Evolutionary conservation across 2,888 invertebrate genomes (phyloP).

Genomic region (Labia minor): DNA sequence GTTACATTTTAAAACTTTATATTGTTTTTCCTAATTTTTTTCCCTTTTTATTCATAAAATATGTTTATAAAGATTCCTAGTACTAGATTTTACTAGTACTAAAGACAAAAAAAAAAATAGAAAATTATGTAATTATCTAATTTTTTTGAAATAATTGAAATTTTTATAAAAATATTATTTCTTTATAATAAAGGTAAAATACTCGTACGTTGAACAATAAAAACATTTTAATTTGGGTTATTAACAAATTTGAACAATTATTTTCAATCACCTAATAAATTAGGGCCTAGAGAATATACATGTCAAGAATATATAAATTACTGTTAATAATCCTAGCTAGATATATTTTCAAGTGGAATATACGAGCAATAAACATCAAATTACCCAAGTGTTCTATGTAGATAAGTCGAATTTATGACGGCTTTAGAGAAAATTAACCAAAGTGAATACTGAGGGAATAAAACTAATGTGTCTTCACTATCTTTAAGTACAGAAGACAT

Average conservation of each 20-base stretch:
- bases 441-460: background rate
- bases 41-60: too few species aligned
- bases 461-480: conserved; percentile 2
- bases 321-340: background rate
- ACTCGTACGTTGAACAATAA: background rate
- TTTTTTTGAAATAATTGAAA: too few species aligned
- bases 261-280: background rate
- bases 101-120: too few species aligned
- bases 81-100: too few species aligned
- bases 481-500: background rate
- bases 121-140: too few species aligned
- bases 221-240: background rate
- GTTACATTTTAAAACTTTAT: too few species aligned
- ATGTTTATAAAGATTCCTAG: too few species aligned
- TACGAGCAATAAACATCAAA: conserved; percentile 7
- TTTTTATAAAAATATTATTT: too few species aligned
- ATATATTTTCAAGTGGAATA: conserved; percentile 8
- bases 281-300: background rate
- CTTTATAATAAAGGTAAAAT: too few species aligned
- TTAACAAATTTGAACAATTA: background rate
- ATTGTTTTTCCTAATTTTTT: too few species aligned
- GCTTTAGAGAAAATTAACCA: background rate
- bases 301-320: background rate
- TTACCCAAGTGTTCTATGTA: conserved; percentile 13
- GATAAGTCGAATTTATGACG: conserved; percentile 8